Percentiles rank a stretch among this genome's conserved stretches.
Conservation (phyloP, 2,797 vertebrate genomes). For the Podarcis lilfordi region DNA sequence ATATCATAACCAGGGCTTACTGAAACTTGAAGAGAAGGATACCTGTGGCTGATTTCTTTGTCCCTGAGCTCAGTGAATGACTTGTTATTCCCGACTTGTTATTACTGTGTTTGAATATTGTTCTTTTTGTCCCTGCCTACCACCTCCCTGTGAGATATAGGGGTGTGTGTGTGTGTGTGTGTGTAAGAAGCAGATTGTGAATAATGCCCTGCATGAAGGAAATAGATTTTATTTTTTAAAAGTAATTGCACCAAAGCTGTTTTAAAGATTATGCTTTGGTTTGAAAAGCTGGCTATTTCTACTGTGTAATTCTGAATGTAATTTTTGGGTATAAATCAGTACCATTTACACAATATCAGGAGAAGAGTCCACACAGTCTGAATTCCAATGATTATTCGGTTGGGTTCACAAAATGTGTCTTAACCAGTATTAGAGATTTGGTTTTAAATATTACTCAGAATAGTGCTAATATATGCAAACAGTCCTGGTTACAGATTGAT, state of each 20-base stretch:
- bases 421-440: neutral
- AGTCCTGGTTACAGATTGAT: neutral
- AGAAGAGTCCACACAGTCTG: neutral
- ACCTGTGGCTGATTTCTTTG: conserved; percentile 14
- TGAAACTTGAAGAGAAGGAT: conserved; percentile 8
- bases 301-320: neutral
- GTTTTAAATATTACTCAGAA: neutral
- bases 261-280: conserved; percentile 26
- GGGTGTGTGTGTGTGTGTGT: no score
- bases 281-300: conserved; percentile 29
- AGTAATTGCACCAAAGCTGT: conserved; percentile 29
- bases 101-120: conserved; percentile 2
- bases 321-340: conserved; percentile 19
- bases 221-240: conserved; percentile 4
- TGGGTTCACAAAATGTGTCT: neutral
- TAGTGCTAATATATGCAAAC: neutral
- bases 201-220: neutral
- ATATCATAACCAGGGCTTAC: neutral
- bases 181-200: conserved; percentile 3
- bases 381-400: conserved; percentile 15
- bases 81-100: conserved; percentile 28
- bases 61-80: conserved; percentile 15
- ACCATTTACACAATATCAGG: conserved; percentile 15
- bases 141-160: neutral
- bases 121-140: neutral